Conservation (phyloP, 2,113 vertebrate genomes). For the Bungarus multicinctus region DNA sequence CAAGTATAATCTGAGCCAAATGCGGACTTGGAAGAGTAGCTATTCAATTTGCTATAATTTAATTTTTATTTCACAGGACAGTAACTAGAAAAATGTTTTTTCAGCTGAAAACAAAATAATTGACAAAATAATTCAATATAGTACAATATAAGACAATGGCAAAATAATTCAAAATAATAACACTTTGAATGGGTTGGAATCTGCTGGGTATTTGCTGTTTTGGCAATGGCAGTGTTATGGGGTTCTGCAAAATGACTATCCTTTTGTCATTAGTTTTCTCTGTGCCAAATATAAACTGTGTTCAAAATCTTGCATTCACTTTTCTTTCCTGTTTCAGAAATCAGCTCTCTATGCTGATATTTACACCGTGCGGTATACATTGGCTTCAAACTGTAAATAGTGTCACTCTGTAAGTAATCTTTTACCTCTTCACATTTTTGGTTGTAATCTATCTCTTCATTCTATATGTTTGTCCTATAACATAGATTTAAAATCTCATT, state of each 20-base stretch:
- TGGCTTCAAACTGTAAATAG: neutral
- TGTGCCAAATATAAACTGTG: neutral
- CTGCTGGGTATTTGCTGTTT: neutral
- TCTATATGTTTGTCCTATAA: neutral
- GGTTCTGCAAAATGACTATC: neutral
- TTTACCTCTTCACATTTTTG: neutral
- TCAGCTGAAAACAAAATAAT: neutral
- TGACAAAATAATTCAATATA: too few species aligned
- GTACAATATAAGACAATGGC: too few species aligned
- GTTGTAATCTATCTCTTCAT: neutral
- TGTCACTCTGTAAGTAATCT: neutral
- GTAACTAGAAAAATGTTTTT: neutral
- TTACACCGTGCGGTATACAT: conserved; percentile 1
- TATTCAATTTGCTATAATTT: neutral
- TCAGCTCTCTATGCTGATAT: neutral
- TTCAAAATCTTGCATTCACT: neutral
- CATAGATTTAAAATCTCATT: neutral
- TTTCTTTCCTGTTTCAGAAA: conserved; percentile 1
- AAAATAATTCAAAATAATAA: too few species aligned
- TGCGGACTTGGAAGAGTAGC: neutral
- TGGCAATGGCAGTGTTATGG: neutral
- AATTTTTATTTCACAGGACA: neutral
- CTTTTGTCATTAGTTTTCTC: neutral
- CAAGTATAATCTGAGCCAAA: neutral
- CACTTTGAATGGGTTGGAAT: neutral